These are phyloP conservation scores for Asteroscopus sphinx DNA, from an alignment of 2,888 invertebrate species.

Conservation along the genomic window DNA sequence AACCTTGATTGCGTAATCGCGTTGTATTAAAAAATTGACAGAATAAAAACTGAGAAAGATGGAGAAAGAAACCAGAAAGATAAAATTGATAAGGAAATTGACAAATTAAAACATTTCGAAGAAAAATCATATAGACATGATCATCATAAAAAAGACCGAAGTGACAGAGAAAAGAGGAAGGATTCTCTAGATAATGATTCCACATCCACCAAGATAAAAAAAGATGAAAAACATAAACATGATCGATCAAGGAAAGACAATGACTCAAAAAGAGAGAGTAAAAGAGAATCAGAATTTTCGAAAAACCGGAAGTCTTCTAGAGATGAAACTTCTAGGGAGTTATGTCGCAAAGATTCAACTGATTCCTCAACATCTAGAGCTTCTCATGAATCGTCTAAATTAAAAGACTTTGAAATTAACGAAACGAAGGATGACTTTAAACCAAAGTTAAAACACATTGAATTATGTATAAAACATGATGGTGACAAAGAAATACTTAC, in stretches of 20 bases:
- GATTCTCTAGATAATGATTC: slow-evolving; percentile 71
- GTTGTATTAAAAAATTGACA: slow-evolving; percentile 66
- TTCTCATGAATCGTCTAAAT: slow-evolving; percentile 82
- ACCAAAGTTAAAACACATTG: slow-evolving; percentile 78
- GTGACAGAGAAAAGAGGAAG: slow-evolving; percentile 79
- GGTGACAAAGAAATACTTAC: slow-evolving; percentile 82
- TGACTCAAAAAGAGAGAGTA: slow-evolving; percentile 81
- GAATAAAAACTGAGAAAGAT: slow-evolving; percentile 70
- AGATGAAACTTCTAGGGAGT: slow-evolving; percentile 81
- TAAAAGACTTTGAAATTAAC: slow-evolving; percentile 76
- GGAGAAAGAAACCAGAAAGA: slow-evolving; percentile 72
- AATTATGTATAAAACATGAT: slow-evolving; percentile 85
- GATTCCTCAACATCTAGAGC: slow-evolving; percentile 85
- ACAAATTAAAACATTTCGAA: slow-evolving; percentile 75
- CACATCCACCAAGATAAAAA: slow-evolving; percentile 70
- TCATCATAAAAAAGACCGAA: slow-evolving; percentile 85
- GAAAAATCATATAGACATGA: slow-evolving; percentile 84
- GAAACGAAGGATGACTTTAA: slow-evolving; percentile 81
- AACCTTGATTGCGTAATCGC: no score
- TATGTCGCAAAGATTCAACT: slow-evolving; percentile 86
- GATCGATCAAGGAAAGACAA: slow-evolving; percentile 80
- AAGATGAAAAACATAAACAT: slow-evolving; percentile 87
- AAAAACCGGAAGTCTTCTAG: slow-evolving; percentile 83
- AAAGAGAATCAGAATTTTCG: slow-evolving; percentile 78
- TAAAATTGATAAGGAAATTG: slow-evolving; percentile 70